Base-by-base conservation (phyloP, 2,888 invertebrate genomes). In the Cataglyphis altisquamis region DNA sequence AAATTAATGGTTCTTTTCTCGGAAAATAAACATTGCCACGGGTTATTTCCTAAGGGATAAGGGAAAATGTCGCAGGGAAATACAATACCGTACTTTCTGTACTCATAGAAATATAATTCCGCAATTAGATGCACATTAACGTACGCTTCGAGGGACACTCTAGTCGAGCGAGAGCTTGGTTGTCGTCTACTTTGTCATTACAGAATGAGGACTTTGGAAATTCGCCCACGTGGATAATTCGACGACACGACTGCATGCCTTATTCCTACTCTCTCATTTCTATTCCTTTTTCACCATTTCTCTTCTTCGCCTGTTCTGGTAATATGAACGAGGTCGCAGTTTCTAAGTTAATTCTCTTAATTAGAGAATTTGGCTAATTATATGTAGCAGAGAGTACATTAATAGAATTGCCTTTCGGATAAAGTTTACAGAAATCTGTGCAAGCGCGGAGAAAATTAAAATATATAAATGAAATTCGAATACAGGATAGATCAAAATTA, bases 141-240 rank as follows among this genome's bases (percentile, higher is more conserved):
- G 36, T 57, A 70, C 72, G 72, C 82, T 70, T 84, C 67, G 77
- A n/a, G 75, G 18, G 60, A 45, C 82, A 66, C 18, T 70, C 29
- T 45, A 60, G 12, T 45, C 60, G 64, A 83, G 60, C 55, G 66
- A 57, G 32, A n/a, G 36, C 21, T 72, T 36, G 72, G 68, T 77
- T 41, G 55, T 82, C 67, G 84, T n/a, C 81, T 62, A 74, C 60
- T 73, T 73, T 82, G 67, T 68, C 74, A 74, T 74, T 63, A 55
- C 52, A 67, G 72, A 72, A 66, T 52, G 78, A 63, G 57, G 63
- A 78, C 66, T 67, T 78, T 66, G 72, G 66, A 75, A 73, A 73
- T 73, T 41, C 83, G 73, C 64, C 73, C 77, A 62, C 45, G 72
- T 67, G 83, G 55, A 85, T 85, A 83, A 85, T 85, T 85, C 62